Evolutionary conservation across 92 coral and sea anemone species (phyloP), one percentile per base, ranked within the genome.

Genomic region (Ricordea florida): DNA sequence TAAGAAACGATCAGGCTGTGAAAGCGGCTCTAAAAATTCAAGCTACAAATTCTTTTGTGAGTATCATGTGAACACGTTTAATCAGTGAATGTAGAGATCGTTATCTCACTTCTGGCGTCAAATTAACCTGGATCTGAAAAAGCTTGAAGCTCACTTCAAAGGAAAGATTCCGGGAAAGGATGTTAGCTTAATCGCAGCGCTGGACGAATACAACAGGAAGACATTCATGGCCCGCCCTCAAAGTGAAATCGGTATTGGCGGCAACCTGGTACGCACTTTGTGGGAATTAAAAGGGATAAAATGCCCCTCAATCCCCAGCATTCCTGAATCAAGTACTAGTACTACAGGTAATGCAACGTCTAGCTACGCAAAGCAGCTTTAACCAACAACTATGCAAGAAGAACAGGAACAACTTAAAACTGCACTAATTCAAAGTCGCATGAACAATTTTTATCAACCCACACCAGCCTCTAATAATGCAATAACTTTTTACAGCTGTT

Each of bases 241-340:
- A 57, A 29, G 42, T 57, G 44, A 57, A 57, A 27, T 57, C 20
- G 48, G 76, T 33, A 45, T 53, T 48, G 43, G 59, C 28, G 76
- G 76, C 51, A 68, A 68, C 22, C 75, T 61, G 18, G 59, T 49
- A 48, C 62, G 75, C 75, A 32, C 75, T 17, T 42, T 68, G 60
- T 68, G 76, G 76, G 76, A 68, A 49, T 47, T 68, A 38, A 68
- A 68, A 33, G 62, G 76, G 13, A 50, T 68, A 11, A 57, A 50
- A 33, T 69, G 76, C 62, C 65, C 46, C 45, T 58, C 65, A 58
- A 58, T n/a, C 20, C 45, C 45, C 18, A 30, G 24, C 10, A 14
- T 32, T 32, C 36, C 63, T 31, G 50, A 26, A 42, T 62, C 52
- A 37, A 51, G 62, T 68, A 31, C 60, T 25, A 52, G 60, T 52